Evolutionary conservation across 2,797 vertebrate species (phyloP).

Genomic region (Gadopsis bispinosus): DNA sequence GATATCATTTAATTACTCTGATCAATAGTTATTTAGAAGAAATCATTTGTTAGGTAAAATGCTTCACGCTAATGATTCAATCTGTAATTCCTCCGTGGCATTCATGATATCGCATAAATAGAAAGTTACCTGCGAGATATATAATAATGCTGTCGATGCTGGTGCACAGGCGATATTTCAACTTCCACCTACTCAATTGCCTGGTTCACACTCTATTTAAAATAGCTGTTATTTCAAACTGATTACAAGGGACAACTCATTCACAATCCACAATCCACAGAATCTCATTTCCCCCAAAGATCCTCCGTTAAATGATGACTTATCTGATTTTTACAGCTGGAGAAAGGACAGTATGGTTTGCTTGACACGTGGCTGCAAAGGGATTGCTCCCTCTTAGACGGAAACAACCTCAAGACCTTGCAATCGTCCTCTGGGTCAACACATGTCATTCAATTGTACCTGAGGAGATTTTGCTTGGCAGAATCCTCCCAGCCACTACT

Average conservation of each 20-base stretch:
- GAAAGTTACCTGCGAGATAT: neutral
- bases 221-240: neutral
- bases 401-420: slow-evolving; percentile 14
- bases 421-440: slow-evolving; percentile 10
- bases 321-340: slow-evolving; percentile 2
- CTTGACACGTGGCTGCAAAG: slow-evolving; percentile 15
- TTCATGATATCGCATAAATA: slow-evolving; percentile 16
- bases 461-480: neutral
- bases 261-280: neutral
- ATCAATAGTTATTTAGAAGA: slow-evolving; percentile 51
- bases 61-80: slow-evolving; percentile 31
- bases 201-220: slow-evolving; percentile 20
- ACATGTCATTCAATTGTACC: slow-evolving; percentile 16
- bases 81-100: slow-evolving; percentile 10
- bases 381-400: slow-evolving; percentile 6
- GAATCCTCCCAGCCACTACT: neutral
- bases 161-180: neutral
- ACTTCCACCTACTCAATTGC: neutral
- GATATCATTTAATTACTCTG: slow-evolving; percentile 46
- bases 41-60: slow-evolving; percentile 37
- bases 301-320: neutral
- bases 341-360: neutral
- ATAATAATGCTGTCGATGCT: slow-evolving; percentile 4
- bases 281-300: neutral
- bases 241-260: neutral